Conservation (phyloP, 2,888 invertebrate genomes). For the Ypsolopha sequella region DNA sequence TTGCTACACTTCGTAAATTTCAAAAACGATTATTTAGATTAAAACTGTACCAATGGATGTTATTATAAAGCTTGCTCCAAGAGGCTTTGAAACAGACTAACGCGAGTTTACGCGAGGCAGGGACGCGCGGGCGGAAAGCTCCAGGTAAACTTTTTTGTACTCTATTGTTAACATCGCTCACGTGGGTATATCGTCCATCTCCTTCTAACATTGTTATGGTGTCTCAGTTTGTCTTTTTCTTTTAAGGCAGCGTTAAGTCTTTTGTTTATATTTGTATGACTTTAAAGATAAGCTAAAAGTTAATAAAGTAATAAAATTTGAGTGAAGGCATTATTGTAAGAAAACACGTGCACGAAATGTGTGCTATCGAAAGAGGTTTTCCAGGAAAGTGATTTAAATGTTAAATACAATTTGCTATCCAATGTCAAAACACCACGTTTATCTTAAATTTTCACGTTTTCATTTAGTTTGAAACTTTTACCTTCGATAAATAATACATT, state of each 20-base stretch:
- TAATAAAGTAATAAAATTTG: constrained; percentile 26
- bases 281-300: constrained; percentile 28
- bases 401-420: too few relatives aligned
- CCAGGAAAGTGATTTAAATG: too few relatives aligned
- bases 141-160: constrained; percentile 61
- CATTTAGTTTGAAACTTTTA: too few relatives aligned
- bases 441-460: too few relatives aligned
- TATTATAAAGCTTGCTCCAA: too few relatives aligned
- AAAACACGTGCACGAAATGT: constrained; percentile 33
- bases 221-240: constrained; percentile 23
- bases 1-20: too few relatives aligned
- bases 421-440: too few relatives aligned
- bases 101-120: constrained; percentile 29
- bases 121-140: constrained; percentile 31
- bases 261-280: constrained; percentile 54
- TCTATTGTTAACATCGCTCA: constrained; percentile 63
- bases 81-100: constrained; percentile 38
- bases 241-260: constrained; percentile 25
- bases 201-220: constrained; percentile 23
- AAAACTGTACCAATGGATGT: too few relatives aligned
- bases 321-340: constrained; percentile 19
- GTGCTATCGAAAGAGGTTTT: constrained; percentile 7
- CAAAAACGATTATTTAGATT: too few relatives aligned
- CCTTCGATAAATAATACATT: too few relatives aligned
- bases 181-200: constrained; percentile 44